Evolutionary conservation across 1,140 invertebrate genomes (phyloP), one percentile per base, ranked within the genome.

Genomic region (Nasonia vitripennis): DNA sequence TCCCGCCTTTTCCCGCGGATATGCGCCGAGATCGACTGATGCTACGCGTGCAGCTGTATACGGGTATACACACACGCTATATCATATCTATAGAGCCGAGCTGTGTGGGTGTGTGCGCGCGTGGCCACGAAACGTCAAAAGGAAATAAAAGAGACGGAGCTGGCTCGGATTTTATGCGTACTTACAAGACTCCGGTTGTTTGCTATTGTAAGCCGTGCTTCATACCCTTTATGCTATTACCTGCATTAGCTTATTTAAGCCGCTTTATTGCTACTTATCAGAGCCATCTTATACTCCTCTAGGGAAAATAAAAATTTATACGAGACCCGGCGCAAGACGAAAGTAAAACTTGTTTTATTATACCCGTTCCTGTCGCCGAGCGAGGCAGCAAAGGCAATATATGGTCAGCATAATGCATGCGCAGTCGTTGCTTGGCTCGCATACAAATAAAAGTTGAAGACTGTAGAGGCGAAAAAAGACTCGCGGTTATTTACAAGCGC

Each of bases 181-280:
- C 55, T 62, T 62, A 62, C 55, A 62, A 62, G 55, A 62, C 17
- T 62, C 55, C 55, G 55, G 55, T 62, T 62, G 55, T 62, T 62
- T 62, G 20, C 55, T 62, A 62, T 62, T 62, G 55, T 62, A 62
- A 62, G 55, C 17, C 55, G 17, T 62, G 14, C 48, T 51, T 51
- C 14, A 51, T 51, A 20, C 55, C 55, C 55, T 62, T 62, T 62
- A 62, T 62, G 20, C 55, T 62, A 62, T 62, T 62, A 62, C 55
- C 55, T 62, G 55, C 55, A 62, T 62, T 62, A 62, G 55, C 55
- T 62, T 62, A 62, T 62, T 62, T 62, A 62, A 17, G 55, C 55
- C 55, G 55, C 55, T 62, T 62, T 62, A 62, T 62, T 62, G 55
- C 55, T 62, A 62, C 55, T 62, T 62, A 62, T 62, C 55, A 62